Evolutionary conservation across 53 echinoderm and acorn worm genomes (phyloP).

Genomic region (Echinometra lucunter): DNA sequence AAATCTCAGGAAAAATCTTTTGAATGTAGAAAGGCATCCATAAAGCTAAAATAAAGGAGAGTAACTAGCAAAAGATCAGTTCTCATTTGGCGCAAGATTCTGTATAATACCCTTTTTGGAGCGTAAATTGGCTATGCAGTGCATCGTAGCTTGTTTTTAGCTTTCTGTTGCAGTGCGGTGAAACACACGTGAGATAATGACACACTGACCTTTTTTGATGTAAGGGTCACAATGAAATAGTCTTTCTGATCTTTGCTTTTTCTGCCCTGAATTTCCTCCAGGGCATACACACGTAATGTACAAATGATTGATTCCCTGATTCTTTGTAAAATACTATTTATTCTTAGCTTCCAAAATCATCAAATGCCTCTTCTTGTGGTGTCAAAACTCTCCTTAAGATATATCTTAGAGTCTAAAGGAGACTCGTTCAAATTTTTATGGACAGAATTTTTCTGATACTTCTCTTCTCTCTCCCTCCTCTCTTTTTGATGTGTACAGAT

Average conservation of each 20-base stretch:
- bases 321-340: slow-evolving; percentile 23
- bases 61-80: neutral
- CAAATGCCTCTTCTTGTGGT: neutral
- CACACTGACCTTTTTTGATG: neutral
- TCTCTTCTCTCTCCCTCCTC: slow-evolving; percentile 32
- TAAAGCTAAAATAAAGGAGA: neutral
- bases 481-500: slow-evolving; percentile 48
- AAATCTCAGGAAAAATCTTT: slow-evolving; percentile 38
- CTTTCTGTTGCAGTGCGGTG: slow-evolving; percentile 11
- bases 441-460: neutral
- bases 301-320: neutral
- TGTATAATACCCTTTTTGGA: neutral
- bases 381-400: neutral
- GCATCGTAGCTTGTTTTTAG: neutral
- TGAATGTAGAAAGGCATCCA: neutral
- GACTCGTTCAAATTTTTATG: neutral
- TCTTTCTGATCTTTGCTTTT: neutral
- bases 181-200: neutral
- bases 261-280: neutral
- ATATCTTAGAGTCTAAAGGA: neutral
- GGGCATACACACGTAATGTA: neutral
- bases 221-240: neutral
- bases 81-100: neutral
- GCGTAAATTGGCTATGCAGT: neutral
- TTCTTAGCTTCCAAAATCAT: slow-evolving; percentile 4